A percentile compares a stretch with the other conserved stretches of the same genome.
Evolutionary conservation across 2,797 vertebrate species (phyloP).

Genomic region (Crax fasciolata): DNA sequence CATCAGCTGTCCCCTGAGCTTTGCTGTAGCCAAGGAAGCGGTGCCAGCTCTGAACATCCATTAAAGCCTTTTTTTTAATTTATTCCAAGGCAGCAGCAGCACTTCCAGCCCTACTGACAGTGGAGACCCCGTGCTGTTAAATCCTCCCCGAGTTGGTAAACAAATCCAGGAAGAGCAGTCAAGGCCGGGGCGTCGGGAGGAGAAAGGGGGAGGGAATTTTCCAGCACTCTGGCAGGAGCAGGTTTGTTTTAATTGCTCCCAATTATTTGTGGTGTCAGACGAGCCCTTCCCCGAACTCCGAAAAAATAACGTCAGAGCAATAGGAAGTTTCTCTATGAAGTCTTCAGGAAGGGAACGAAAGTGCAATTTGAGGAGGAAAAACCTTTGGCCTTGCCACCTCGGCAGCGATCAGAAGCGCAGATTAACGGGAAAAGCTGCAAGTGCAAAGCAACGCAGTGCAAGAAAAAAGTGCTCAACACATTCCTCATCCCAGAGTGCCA

Average conservation of each 20-base stretch:
- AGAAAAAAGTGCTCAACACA: not conserved
- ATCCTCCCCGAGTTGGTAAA: constrained; percentile 42
- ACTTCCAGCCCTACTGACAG: not conserved
- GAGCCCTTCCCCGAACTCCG: not conserved
- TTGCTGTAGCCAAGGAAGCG: not conserved
- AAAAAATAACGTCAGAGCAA: not conserved
- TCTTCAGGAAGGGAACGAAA: not conserved
- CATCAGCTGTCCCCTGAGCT: not conserved
- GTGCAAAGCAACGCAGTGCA: not conserved
- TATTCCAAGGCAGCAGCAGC: constrained; percentile 13
- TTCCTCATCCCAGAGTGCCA: not conserved
- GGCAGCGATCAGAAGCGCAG: constrained; percentile 20
- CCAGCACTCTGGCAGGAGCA: not conserved
- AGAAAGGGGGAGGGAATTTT: constrained; percentile 54
- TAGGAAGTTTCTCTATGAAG: not conserved
- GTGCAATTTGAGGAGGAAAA: not conserved
- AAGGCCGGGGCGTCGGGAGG: constrained; percentile 23
- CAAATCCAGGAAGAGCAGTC: constrained; percentile 59
- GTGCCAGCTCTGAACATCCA: not conserved
- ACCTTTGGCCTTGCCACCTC: constrained; percentile 31
- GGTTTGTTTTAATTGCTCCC: constrained; percentile 27
- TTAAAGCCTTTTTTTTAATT: not conserved
- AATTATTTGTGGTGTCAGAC: not conserved
- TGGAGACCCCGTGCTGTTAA: constrained; percentile 1
- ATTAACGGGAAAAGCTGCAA: constrained; percentile 29